A percentile compares a stretch with the other conserved stretches of the same genome.
Conservation (phyloP, 2,113 vertebrate species). For the Crotalus horridus region DNA sequence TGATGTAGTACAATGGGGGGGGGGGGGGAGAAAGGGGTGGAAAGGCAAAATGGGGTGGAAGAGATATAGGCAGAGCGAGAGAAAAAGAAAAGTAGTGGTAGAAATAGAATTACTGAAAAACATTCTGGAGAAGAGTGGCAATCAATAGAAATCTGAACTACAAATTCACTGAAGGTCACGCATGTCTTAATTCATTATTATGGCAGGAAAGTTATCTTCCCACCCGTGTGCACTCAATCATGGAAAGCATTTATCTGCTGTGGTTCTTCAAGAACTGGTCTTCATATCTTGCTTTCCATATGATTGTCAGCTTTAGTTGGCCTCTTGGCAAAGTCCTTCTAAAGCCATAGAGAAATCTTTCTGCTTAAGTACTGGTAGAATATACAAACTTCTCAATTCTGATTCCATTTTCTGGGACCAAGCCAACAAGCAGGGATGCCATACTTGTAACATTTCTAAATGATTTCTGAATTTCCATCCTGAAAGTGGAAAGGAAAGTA, state of each 20-base stretch:
- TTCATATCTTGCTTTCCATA: neutral
- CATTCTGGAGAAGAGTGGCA: neutral
- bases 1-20: constrained; percentile 9
- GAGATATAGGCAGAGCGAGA: neutral
- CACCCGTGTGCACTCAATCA: neutral
- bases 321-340: neutral
- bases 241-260: neutral
- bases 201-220: neutral
- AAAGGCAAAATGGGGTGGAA: constrained; percentile 11
- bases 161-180: neutral
- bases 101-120: neutral
- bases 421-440: neutral
- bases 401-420: neutral
- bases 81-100: neutral
- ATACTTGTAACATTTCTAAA: neutral
- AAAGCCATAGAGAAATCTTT: neutral
- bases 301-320: neutral
- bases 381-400: neutral
- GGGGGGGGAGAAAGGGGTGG: neutral
- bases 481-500: neutral
- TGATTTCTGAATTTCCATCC: neutral
- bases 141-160: neutral
- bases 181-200: neutral
- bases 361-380: neutral
- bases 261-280: neutral